A percentile compares a stretch with the other conserved stretches of the same genome.
phyloP scores from a whole-genome alignment of 1,140 invertebrate genomes.

The Bombus superbus region DNA sequence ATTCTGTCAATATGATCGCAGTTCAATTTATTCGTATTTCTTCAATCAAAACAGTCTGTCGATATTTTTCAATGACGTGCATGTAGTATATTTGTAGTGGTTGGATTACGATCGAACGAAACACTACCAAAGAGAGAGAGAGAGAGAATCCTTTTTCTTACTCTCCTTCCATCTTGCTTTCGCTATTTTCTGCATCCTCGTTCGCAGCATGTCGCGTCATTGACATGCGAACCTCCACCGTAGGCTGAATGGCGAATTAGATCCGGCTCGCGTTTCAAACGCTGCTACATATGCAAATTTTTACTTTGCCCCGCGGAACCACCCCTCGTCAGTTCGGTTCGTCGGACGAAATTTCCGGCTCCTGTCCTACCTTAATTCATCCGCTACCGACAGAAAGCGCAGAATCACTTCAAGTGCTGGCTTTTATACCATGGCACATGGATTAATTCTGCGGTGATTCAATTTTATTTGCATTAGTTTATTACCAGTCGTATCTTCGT shows the following conservation, averaged over 20 bases:
- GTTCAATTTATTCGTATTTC: too few relatives aligned
- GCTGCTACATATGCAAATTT: conserved; percentile 49
- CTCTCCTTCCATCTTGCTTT: background rate
- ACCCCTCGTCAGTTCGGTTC: background rate
- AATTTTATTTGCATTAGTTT: conserved; percentile 11
- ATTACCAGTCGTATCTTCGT: background rate
- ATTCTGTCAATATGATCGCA: too few relatives aligned
- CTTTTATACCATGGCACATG: background rate
- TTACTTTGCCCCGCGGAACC: conserved; percentile 48
- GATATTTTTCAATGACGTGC: too few relatives aligned
- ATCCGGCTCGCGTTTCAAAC: conserved; percentile 30
- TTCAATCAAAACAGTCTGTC: too few relatives aligned
- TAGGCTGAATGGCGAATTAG: conserved; percentile 56
- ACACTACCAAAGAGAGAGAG: background rate
- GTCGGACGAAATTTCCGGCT: conserved; percentile 2
- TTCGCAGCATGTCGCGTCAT: conserved; percentile 30
- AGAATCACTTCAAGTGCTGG: background rate
- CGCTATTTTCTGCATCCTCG: background rate
- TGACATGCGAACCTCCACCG: conserved; percentile 47
- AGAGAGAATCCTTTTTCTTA: too few relatives aligned
- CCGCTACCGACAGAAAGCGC: background rate
- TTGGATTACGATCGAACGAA: background rate
- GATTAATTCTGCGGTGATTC: background rate
- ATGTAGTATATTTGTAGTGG: too few relatives aligned
- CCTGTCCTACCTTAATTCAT: conserved; percentile 3